Evolutionary conservation across 2,888 invertebrate genomes (phyloP), one percentile per base, ranked within the genome.

Genomic region (Gymnocheta viridis): DNA sequence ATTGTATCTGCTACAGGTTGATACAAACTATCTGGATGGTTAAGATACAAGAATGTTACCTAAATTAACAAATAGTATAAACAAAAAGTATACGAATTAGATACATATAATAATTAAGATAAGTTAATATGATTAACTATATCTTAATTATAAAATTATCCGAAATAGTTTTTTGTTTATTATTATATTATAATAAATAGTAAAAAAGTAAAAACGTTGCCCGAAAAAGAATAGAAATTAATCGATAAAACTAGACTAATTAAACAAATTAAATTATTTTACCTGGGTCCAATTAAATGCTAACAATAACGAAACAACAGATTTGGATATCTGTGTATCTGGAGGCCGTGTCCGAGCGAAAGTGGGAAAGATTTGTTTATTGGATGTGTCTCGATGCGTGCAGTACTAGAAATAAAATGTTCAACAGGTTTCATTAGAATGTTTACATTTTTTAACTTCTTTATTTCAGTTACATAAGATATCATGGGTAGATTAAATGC

Each of bases 401-500:
- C 98, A 98, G 92, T 96, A 98, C 98, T 98, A 29, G 93, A 93
- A 88, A 86, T 88, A 10, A 49, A 10, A 14, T 38, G 19, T 56
- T 47, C 1, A 7, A 24, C 2, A 47, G 0, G 2, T 35, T 47
- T n/a, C 10, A 49, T 44, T 19, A n/a, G 32, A 19, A 41, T 19
- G 6, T 54, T 49, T 47, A 7, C 4, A n/a, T 41, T 17, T 35
- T 49, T 0, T 47, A 73, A 19, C 9, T 14, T 49, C 0, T 5
- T 29, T 22, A 22, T 38, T 27, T 9, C 2, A 95, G 97, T 96
- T 93, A 98, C 98, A 91, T 98, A 98, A 86, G 98, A 98, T 89
- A 98, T 96, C 98, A 98, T 98, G 5, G 98, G 98, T 64, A 98
- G 93, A 92, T 98, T 98, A 92, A 98, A 98, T 51, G 98, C 96